Evolutionary conservation across 2,888 invertebrate species (phyloP), one percentile per base, ranked within the genome.

Genomic region (Nomada ruficornis): DNA sequence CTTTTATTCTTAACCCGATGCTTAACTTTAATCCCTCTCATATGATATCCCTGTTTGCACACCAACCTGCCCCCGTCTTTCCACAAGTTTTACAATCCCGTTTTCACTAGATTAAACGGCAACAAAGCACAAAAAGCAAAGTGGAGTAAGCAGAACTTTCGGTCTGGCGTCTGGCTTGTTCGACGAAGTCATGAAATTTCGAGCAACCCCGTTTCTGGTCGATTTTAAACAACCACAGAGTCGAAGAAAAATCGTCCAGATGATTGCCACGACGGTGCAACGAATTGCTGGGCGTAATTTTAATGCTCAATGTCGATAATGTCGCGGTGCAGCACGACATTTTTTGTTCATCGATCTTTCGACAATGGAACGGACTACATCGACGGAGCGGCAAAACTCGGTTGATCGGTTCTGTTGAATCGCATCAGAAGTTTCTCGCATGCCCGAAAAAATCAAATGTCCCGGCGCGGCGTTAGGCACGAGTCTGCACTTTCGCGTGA

Each of bases 391-490:
- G 23, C 36, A 44, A n/a, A 47, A 11, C 52, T 52, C 62, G 72
- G 72, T 59, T 64, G 68, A 64, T 80, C 68, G 80, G 74, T 70
- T 74, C 54, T 26, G 54, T 20, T 62, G 81, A 75, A 80, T 75
- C 75, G 62, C 67, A 62, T 52, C 18, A 63, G 63, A 57, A 36
- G 67, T 52, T 50, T 60, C 47, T 47, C 54, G 81, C 44, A 44
- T 55, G 20, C 62, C 55, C 42, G 73, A 42, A 59, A 69, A 63
- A 82, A 67, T 76, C 62, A 64, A 63, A 76, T 76, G 72, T 81
- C 63, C 63, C 54, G 44, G 54, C n/a, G 36, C 44, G 29, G 55
- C n/a, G 62, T 71, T 63, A 60, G 62, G 82, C 57, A 54, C 63
- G 71, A 44, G 57, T 57, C 18, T 54, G 71, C 62, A 65, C 63